Conservation (phyloP, 2,888 invertebrate genomes). For the Aporophyla nigra region DNA sequence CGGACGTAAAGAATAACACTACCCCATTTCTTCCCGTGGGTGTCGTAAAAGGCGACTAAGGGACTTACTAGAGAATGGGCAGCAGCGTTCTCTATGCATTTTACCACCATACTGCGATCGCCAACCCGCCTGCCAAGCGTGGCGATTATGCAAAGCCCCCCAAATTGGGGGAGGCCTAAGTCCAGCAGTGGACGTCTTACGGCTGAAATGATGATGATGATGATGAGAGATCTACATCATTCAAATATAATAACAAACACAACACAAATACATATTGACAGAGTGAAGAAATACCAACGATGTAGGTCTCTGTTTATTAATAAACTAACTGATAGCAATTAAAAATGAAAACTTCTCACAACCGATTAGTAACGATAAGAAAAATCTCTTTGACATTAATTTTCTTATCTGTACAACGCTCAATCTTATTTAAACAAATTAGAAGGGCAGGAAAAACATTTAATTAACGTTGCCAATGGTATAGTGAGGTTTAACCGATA, state of each 20-base stretch:
- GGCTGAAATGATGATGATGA: too few relatives aligned
- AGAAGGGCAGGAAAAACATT: conserved; percentile 66
- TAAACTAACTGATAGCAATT: conserved; percentile 9
- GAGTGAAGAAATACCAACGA: neutral
- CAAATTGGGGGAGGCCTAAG: too few relatives aligned
- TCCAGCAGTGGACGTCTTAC: too few relatives aligned
- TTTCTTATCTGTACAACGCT: conserved; percentile 37
- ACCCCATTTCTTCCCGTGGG: too few relatives aligned
- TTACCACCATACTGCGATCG: too few relatives aligned
- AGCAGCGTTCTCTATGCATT: too few relatives aligned
- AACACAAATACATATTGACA: neutral
- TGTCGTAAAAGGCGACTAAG: too few relatives aligned
- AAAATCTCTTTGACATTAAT: conserved; percentile 16
- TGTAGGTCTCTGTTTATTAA: conserved; percentile 5
- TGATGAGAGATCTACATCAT: neutral
- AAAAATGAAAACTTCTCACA: conserved; percentile 12
- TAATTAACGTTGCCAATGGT: conserved; percentile 85
- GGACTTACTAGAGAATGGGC: too few relatives aligned
- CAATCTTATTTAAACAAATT: conserved; percentile 63
- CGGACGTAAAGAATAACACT: too few relatives aligned
- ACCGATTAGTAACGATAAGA: conserved; percentile 26
- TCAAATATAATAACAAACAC: neutral
- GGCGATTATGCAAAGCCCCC: too few relatives aligned
- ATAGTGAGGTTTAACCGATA: conserved; percentile 86
- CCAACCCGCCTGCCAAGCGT: too few relatives aligned